Base-by-base conservation (phyloP, 2,888 invertebrate species). In the Tolmerus cingulatus region DNA sequence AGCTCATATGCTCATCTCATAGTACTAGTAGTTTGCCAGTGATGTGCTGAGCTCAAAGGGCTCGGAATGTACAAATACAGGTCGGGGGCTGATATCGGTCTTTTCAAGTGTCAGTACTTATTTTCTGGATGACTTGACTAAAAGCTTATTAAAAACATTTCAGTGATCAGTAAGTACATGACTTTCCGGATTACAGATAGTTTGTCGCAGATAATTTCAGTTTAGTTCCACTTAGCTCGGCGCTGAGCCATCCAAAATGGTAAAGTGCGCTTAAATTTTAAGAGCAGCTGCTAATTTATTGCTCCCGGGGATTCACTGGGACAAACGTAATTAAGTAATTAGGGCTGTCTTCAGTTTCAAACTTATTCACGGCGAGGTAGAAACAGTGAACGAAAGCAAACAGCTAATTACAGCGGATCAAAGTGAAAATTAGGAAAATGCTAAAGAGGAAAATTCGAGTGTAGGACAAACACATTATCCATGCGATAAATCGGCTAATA, bases 61-160 rank as follows among this genome's bases (percentile, higher is more conserved):
- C 7, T 23, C 19, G 19, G 12, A 66, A 51, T 27, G 79, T 66
- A 23, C 66, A 23, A 66, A 66, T 27, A 79, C 51, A 79, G 79
- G 51, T 79, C 79, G 51, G 30, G 30, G 51, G 79, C 30, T 51
- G 27, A 79, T 27, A 79, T 46, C 51, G 79, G 79, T 27, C 79
- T 46, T 79, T 79, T 23, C 79, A 51, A 79, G 46, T 79, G 79
- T 79, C 79, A 79, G 51, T 79, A 79, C 51, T 79, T 79, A 16
- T 79, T 79, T 79, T 79, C 79, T 79, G 79, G 79, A 23, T 79
- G 79, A 79, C 27, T 79, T 27, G 51, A n/a, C 79, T 46, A 51
- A 79, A 79, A 79, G 79, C 79, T 79, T 79, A 79, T 79, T 79
- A 79, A 46, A 79, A 79, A 27, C 79, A 51, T 79, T 79, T 79